A percentile compares a stretch with the other conserved stretches of the same genome.
Conservation (phyloP, 2,113 vertebrate genomes). For the Ophthalmolycus amberensis region DNA sequence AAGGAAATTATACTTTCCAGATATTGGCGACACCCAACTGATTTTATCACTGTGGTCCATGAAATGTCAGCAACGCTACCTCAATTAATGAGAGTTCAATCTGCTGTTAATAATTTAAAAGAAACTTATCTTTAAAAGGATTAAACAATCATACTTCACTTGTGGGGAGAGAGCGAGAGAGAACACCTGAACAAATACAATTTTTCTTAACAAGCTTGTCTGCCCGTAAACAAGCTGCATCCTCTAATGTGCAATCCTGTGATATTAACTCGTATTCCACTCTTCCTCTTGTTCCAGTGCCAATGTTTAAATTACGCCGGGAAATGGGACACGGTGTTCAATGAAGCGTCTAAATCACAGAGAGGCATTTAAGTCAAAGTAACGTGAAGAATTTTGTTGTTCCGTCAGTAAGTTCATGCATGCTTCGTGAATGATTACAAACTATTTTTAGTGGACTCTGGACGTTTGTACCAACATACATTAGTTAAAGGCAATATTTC, state of each 20-base stretch:
- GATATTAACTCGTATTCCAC: not conserved
- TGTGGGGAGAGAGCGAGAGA: not conserved
- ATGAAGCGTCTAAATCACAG: not conserved
- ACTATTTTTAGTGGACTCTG: not conserved
- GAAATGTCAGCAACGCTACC: not conserved
- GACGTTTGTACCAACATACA: not conserved
- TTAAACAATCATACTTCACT: no score
- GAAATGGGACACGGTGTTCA: not conserved
- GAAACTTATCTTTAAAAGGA: not conserved
- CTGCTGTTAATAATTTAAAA: constrained; percentile 4
- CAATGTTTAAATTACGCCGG: not conserved
- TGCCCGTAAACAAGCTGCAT: not conserved
- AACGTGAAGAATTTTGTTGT: not conserved
- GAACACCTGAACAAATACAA: no score
- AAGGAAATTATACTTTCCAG: not conserved
- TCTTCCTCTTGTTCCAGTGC: not conserved
- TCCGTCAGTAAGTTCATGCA: not conserved
- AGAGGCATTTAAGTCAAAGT: not conserved
- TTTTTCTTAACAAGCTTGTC: not conserved
- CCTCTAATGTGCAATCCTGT: not conserved
- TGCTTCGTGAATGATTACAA: not conserved
- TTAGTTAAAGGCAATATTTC: not conserved
- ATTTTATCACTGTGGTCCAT: not conserved
- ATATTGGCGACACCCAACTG: not conserved
- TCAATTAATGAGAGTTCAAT: not conserved